These are phyloP conservation scores for Neogobius melanostomus DNA, from an alignment of 2,113 vertebrate species.

Conservation along the genomic window DNA sequence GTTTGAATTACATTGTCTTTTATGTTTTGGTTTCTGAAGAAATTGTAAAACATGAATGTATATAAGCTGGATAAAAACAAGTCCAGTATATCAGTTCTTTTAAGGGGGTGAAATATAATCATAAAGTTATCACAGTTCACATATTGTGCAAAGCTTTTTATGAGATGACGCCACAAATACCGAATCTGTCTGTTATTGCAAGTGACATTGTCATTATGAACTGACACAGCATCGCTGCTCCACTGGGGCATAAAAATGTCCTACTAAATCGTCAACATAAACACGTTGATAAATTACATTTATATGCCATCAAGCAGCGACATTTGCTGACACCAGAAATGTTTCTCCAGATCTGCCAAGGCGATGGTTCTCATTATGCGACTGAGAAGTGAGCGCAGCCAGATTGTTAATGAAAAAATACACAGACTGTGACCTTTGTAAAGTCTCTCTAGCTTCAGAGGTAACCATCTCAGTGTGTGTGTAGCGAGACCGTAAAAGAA, in stretches of 20 bases:
- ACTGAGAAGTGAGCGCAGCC: conserved; percentile 53
- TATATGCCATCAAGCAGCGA: conserved; percentile 73
- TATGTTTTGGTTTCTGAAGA: conserved; percentile 16
- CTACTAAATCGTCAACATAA: conserved; percentile 76
- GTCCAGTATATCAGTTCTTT: conserved; percentile 23
- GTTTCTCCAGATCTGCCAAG: conserved; percentile 71
- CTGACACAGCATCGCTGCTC: conserved; percentile 75
- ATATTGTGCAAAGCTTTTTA: conserved; percentile 60
- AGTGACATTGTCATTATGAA: conserved; percentile 77
- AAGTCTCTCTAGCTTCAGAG: conserved; percentile 57
- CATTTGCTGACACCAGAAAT: conserved; percentile 77
- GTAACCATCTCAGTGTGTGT: conserved; percentile 57
- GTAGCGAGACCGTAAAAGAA: conserved; percentile 31
- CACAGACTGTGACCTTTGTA: conserved; percentile 73
- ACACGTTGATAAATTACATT: conserved; percentile 78
- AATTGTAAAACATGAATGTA: conserved; percentile 1
- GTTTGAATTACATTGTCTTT: conserved; percentile 5
- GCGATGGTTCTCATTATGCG: conserved; percentile 75
- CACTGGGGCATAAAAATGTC: conserved; percentile 71
- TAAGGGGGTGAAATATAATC: conserved; percentile 48
- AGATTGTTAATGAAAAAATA: conserved; percentile 72
- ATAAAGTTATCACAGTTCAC: conserved; percentile 65
- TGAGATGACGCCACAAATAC: conserved; percentile 67
- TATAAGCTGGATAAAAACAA: not conserved
- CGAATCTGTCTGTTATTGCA: conserved; percentile 72